Base-by-base conservation (phyloP, 2,113 vertebrate genomes). In the Amphiprion ocellaris region DNA sequence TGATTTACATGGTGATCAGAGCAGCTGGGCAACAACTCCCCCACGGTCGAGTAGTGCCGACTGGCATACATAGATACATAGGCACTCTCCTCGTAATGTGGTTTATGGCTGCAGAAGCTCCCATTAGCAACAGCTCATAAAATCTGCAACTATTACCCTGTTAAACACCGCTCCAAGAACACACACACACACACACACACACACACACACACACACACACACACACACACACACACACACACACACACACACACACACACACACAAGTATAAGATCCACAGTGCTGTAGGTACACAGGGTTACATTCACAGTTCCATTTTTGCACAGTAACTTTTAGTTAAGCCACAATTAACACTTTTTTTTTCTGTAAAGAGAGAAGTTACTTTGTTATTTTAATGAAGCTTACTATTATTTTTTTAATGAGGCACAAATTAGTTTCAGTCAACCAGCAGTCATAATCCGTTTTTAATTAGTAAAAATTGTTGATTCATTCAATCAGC, bases 61-160 rank as follows among this genome's bases (percentile, higher is more conserved):
- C 81, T 69, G 62, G 19, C 56, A 67, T 64, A 56, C 65, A 46
- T 24, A 71, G 49, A 87, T 56, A 67, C 73, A 52, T 5, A 59
- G 63, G 74, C 82, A 49, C 69, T 50, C 58, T 84, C 37, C 39
- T 72, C 8, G 23, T 77, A 56, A 21, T 75, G 77, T 79, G 85
- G 50, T 92, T 92, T 92, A 92, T 88, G 82, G 70, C 79, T 69
- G 82, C 84, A 76, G 87, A 87, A 82, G 87, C 84, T 83, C 84
- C 79, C 85, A 92, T 94, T 94, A 92, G 86, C 71, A 58, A 86
- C 78, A 54, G 87, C 84, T 93, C 93, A 92, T 94, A 89, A 93
- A 93, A 73, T 74, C 69, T 68, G 72, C 68, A 23, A 80, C 71
- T 81, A 69, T 75, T 41, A 59, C 69, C 82, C 79, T 90, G 88